Conservation (phyloP, 92 coral and sea anemone genomes). For the Montipora capitata region DNA sequence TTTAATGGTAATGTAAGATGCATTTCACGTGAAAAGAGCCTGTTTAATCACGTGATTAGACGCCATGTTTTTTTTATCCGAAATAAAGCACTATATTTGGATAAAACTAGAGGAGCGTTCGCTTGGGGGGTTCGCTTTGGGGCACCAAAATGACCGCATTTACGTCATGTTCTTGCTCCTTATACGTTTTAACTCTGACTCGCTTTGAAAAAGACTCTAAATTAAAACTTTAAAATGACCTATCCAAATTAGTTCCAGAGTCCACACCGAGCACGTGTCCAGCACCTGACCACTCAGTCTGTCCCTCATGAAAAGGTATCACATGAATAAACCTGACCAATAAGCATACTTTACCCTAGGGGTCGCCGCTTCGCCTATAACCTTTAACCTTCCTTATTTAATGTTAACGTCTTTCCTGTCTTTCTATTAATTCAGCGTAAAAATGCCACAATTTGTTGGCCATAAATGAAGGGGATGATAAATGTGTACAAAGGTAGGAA, state of each 20-base stretch:
- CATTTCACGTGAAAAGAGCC: too few species aligned
- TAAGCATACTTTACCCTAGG: slow-evolving; percentile 7
- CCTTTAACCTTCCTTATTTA: slow-evolving; percentile 18
- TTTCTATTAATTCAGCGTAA: slow-evolving; percentile 38
- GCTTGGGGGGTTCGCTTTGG: too few species aligned
- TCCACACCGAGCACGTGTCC: slow-evolving; percentile 40
- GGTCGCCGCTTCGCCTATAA: slow-evolving; percentile 2
- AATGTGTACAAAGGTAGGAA: slow-evolving; percentile 35
- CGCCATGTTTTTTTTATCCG: too few species aligned
- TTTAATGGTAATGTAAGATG: too few species aligned
- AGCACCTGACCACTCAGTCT: slow-evolving; percentile 27
- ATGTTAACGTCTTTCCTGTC: slow-evolving; percentile 32
- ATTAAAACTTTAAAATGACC: too few species aligned
- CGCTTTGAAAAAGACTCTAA: too few species aligned
- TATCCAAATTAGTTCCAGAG: slow-evolving; percentile 35
- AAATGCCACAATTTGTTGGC: slow-evolving; percentile 68
- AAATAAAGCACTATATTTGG: too few species aligned
- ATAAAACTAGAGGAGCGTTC: too few species aligned
- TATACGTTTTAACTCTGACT: too few species aligned
- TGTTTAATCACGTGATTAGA: too few species aligned
- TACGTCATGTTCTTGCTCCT: too few species aligned
- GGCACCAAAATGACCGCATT: too few species aligned
- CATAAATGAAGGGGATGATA: slow-evolving; percentile 50
- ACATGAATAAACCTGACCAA: slow-evolving; percentile 19
- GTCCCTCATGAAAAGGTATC: slow-evolving; percentile 28